A percentile compares a stretch with the other conserved stretches of the same genome.
phyloP scores from a whole-genome alignment of 2,113 vertebrate species.

The Chaetodon auriga region DNA sequence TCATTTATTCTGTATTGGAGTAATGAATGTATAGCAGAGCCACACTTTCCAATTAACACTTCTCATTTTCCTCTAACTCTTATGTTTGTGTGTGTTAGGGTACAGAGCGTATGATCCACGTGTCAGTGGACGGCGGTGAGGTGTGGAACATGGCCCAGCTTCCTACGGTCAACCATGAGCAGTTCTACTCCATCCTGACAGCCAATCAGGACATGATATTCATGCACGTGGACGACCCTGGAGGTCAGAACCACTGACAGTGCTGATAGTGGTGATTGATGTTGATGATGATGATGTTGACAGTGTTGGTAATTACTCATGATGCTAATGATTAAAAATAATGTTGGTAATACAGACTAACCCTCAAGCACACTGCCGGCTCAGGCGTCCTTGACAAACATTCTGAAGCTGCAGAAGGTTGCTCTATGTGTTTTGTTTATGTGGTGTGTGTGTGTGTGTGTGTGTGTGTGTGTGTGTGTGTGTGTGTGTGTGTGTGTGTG shows the following conservation, averaged over 20 bases:
- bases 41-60: no score
- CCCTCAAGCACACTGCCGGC: not conserved
- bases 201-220: slow-evolving; percentile 94
- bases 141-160: slow-evolving; percentile 96
- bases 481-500: no score
- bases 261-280: not conserved
- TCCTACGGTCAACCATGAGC: slow-evolving; percentile 91
- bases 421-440: not conserved
- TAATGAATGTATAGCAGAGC: not conserved
- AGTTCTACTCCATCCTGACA: slow-evolving; percentile 95
- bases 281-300: slow-evolving; percentile 2
- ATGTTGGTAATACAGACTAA: not conserved
- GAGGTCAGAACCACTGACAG: slow-evolving; percentile 83
- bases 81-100: slow-evolving; percentile 77
- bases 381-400: not conserved
- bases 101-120: slow-evolving; percentile 90
- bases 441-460: not conserved
- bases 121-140: slow-evolving; percentile 90
- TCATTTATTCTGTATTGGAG: not conserved
- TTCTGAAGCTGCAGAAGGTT: not conserved
- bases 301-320: not conserved
- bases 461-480: no score
- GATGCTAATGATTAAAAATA: slow-evolving; percentile 5
- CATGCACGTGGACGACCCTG: slow-evolving; percentile 95
- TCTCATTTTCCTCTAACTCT: not conserved